Percentiles rank a stretch among this genome's conserved stretches.
Evolutionary conservation across 1,140 invertebrate genomes (phyloP).

Genomic region (Hylaeus anthracinus): DNA sequence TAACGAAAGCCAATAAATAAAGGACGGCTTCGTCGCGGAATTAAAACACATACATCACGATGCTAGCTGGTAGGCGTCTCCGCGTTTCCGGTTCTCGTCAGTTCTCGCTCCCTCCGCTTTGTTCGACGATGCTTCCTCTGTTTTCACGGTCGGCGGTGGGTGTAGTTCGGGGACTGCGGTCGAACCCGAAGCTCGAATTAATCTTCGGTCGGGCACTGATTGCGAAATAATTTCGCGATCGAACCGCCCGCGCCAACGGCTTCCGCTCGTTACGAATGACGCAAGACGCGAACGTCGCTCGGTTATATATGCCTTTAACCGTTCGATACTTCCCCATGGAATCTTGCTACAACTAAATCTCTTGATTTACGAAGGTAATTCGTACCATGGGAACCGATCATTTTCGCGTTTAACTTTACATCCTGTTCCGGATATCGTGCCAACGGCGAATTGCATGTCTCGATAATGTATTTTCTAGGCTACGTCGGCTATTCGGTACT

Average conservation of each 20-base stretch:
- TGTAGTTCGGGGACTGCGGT: conserved; percentile 6
- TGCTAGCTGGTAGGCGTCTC: conserved; percentile 46
- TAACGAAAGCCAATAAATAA: conserved; percentile 73
- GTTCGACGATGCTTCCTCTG: conserved; percentile 7
- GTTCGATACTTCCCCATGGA: conserved; percentile 35
- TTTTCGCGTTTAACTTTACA: conserved; percentile 22
- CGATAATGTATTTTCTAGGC: conserved; percentile 12
- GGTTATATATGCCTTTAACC: conserved; percentile 33
- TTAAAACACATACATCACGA: conserved; percentile 74
- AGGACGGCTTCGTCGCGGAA: conserved; percentile 64
- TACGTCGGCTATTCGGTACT: too few species aligned
- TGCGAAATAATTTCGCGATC: conserved; percentile 59
- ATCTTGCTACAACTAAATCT: conserved; percentile 28
- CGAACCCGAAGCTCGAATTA: conserved; percentile 49
- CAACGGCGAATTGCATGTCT: background rate
- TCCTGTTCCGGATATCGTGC: background rate
- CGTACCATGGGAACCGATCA: conserved; percentile 4
- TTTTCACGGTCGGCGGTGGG: background rate
- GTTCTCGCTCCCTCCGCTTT: conserved; percentile 28
- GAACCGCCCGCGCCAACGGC: conserved; percentile 1
- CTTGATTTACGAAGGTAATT: conserved; percentile 40
- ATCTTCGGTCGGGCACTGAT: conserved; percentile 52
- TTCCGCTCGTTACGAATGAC: conserved; percentile 38
- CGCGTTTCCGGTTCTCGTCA: conserved; percentile 50
- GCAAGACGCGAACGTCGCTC: conserved; percentile 9